These are phyloP conservation scores for Pelagia noctiluca DNA, from an alignment of 30 jellyfish, hydroid and myxozoan species.

Conservation along the genomic window DNA sequence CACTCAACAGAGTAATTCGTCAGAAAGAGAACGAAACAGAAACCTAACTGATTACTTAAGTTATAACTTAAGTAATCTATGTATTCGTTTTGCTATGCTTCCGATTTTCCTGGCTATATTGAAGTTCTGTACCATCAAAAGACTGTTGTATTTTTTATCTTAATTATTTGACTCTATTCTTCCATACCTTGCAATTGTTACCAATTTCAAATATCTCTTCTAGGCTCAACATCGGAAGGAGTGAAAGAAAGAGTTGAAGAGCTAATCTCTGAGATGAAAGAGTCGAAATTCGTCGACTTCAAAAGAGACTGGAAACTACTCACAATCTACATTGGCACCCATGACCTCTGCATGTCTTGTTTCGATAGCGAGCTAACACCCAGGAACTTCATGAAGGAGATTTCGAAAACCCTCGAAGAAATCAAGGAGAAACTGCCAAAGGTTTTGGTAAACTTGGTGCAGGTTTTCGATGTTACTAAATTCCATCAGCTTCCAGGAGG, in stretches of 20 bases:
- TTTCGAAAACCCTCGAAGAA: slow-evolving; percentile 53
- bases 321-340: slow-evolving; percentile 77
- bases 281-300: slow-evolving; percentile 28
- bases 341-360: slow-evolving; percentile 75
- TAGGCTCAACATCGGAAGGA: slow-evolving; percentile 83
- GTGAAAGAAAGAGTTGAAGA: slow-evolving; percentile 67
- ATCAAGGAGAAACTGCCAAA: slow-evolving; percentile 70
- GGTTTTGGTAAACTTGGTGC: slow-evolving; percentile 67
- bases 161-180: too few relatives aligned
- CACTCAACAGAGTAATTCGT: too few relatives aligned
- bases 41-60: too few relatives aligned
- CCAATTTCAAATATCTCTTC: background rate
- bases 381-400: slow-evolving; percentile 11
- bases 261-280: slow-evolving; percentile 46
- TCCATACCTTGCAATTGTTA: background rate
- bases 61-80: too few relatives aligned
- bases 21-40: too few relatives aligned
- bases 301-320: slow-evolving; percentile 78
- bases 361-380: slow-evolving; percentile 26
- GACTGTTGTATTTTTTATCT: too few relatives aligned
- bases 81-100: too few relatives aligned
- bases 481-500: slow-evolving; percentile 24
- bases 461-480: slow-evolving; percentile 68
- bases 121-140: too few relatives aligned
- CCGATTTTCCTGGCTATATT: too few relatives aligned